Base-by-base conservation (phyloP, 2,113 vertebrate genomes). In the Solenodon paradoxus region DNA sequence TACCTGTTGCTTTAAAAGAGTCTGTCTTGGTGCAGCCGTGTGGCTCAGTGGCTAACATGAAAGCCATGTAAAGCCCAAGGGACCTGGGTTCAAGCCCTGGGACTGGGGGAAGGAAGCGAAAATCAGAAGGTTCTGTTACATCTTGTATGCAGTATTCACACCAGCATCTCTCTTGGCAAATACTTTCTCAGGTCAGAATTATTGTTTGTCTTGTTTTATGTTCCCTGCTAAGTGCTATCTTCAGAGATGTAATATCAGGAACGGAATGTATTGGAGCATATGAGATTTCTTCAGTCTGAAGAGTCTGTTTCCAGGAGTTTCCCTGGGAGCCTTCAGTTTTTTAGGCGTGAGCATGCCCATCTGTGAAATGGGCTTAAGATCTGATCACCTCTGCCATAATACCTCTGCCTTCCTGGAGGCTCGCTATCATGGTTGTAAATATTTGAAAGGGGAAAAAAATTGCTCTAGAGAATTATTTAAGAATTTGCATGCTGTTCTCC, bases 341-440 rank as follows among this genome's bases (percentile, higher is more conserved):
- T 72, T 11, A 61, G 16, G 45, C 30, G 64, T 3, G 0, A 1
- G 8, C 20, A n/a, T 83, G 59, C 15, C 32, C 22, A 11, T 86
- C 94, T 95, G 42, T 63, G 64, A 95, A 96, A 97, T 94, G 90
- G 94, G 61, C 69, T 80, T 86, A 59, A 69, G 74, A 72, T 45
- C 35, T 17, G 0, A 64, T 40, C 26, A 3, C 59, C 26, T 3
- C 17, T 40, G n/a, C n/a, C n/a, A n/a, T n/a, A 63, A 66, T 7
- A 12, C 6, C 63, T 92, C 66, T 2, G 20, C 17, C 28, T 19
- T 68, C 64, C 19, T 19, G 49, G 75, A 83, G 13, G 2, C 8
- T 45, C 40, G 28, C 22, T 0, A 51, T 49, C 49, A 24, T 38
- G 72, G n/a, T 1, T 55, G 47, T n/a, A 12, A 92, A 53, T 49